Evolutionary conservation across 37 sponge, comb jelly and placozoan species (phyloP).

Genomic region (Theonella swinhoei): DNA sequence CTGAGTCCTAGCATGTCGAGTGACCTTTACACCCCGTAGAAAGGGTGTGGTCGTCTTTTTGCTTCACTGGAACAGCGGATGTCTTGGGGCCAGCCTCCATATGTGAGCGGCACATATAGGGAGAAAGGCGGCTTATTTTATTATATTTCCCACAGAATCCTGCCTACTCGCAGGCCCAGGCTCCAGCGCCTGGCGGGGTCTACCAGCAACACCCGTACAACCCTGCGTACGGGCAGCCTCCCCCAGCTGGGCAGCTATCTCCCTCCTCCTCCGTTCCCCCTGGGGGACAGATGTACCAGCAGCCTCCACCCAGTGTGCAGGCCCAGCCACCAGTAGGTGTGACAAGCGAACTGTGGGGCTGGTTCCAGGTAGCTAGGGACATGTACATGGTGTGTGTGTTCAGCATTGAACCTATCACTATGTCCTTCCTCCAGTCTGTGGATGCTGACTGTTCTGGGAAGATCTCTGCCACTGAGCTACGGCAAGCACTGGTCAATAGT

Average conservation of each 20-base stretch:
- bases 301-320: not conserved
- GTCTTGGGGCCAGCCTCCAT: constrained; percentile 20
- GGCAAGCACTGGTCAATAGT: constrained; percentile 83
- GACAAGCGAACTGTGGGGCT: constrained; percentile 70
- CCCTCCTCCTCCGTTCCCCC: not conserved
- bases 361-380: constrained; percentile 78
- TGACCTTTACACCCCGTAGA: too few species aligned
- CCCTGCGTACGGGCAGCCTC: not conserved
- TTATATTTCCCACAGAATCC: not conserved
- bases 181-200: not conserved
- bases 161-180: not conserved
- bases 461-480: constrained; percentile 80
- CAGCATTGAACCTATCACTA: not conserved
- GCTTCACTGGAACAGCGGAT: too few species aligned
- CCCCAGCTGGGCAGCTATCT: not conserved
- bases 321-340: constrained; percentile 69
- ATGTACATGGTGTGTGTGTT: constrained; percentile 8
- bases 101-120: not conserved
- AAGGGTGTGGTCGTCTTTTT: too few species aligned
- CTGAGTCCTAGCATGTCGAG: too few species aligned
- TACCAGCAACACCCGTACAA: not conserved
- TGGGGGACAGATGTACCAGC: not conserved
- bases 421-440: constrained; percentile 61
- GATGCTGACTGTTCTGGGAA: constrained; percentile 73
- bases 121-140: too few species aligned